Percentiles rank a stretch among this genome's conserved stretches.
These are phyloP conservation scores for Ophonus ardosiacus DNA, from an alignment of 2,888 invertebrate genomes.

Conservation along the genomic window DNA sequence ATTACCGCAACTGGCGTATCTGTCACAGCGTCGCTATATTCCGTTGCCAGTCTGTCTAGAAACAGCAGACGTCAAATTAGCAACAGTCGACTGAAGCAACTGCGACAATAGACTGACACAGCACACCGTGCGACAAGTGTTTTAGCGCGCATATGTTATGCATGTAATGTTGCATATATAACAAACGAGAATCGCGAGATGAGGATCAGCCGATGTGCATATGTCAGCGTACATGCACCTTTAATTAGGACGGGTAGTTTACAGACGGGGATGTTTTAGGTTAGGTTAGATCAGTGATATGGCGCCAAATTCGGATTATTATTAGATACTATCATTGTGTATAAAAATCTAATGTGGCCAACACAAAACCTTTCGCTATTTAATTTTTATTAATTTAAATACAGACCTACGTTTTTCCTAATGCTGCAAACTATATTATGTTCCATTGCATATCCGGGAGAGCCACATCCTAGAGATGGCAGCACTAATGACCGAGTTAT, in stretches of 20 bases:
- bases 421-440: no score
- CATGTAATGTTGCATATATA: slow-evolving; percentile 25
- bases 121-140: slow-evolving; percentile 32
- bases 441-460: no score
- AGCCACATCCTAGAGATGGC: no score
- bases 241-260: slow-evolving; percentile 1
- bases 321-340: no score
- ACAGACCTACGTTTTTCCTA: no score
- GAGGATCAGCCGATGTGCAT: slow-evolving; percentile 11
- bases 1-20: slow-evolving; percentile 18
- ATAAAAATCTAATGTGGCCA: no score
- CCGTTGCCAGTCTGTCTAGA: neutral
- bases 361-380: no score
- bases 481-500: no score
- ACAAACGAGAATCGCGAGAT: slow-evolving; percentile 10
- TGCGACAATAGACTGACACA: slow-evolving; percentile 14
- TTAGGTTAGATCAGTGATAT: neutral
- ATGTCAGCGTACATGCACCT: slow-evolving; percentile 30
- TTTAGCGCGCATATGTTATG: slow-evolving; percentile 41
- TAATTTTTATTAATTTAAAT: no score
- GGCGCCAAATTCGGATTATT: neutral
- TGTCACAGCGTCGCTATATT: slow-evolving; percentile 6
- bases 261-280: neutral
- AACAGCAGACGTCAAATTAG: slow-evolving; percentile 27
- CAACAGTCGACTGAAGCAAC: slow-evolving; percentile 1